phyloP scores from a whole-genome alignment of 2,113 vertebrate genomes.

The Rana temporaria region DNA sequence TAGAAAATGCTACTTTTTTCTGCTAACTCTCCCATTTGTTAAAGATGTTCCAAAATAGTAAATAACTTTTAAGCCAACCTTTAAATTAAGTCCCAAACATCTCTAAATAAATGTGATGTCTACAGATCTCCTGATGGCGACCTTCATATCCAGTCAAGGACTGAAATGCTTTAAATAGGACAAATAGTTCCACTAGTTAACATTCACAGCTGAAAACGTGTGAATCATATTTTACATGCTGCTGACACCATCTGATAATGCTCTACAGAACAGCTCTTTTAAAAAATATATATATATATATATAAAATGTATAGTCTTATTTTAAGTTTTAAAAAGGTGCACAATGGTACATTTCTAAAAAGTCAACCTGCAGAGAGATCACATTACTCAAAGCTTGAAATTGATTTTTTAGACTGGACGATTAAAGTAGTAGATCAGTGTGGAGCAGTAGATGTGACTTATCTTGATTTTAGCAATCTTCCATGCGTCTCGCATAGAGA shows the following conservation, averaged over 20 bases:
- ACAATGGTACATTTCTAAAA: conserved; percentile 25
- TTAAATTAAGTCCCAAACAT: too few relatives aligned
- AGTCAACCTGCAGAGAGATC: conserved; percentile 38
- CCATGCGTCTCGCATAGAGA: conserved; percentile 4
- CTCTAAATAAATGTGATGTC: not conserved
- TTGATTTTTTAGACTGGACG: conserved; percentile 42
- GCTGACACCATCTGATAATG: too few relatives aligned
- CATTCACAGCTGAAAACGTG: not conserved
- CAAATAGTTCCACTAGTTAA: not conserved
- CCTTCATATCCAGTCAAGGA: not conserved
- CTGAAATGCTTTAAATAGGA: not conserved
- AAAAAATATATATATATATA: too few relatives aligned
- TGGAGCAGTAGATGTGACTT: conserved; percentile 27
- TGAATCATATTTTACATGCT: not conserved
- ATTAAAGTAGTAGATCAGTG: conserved; percentile 43
- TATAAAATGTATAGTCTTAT: not conserved
- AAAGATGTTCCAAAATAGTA: too few relatives aligned
- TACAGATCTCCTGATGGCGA: not conserved
- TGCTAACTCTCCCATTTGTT: too few relatives aligned
- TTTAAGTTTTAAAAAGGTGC: not conserved
- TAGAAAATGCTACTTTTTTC: too few relatives aligned
- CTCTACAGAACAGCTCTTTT: too few relatives aligned
- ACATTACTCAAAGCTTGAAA: conserved; percentile 49
- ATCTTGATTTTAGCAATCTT: conserved; percentile 44
- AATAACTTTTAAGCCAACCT: too few relatives aligned